Conservation (phyloP, 1,140 invertebrate genomes). For the Telenomus remus region DNA sequence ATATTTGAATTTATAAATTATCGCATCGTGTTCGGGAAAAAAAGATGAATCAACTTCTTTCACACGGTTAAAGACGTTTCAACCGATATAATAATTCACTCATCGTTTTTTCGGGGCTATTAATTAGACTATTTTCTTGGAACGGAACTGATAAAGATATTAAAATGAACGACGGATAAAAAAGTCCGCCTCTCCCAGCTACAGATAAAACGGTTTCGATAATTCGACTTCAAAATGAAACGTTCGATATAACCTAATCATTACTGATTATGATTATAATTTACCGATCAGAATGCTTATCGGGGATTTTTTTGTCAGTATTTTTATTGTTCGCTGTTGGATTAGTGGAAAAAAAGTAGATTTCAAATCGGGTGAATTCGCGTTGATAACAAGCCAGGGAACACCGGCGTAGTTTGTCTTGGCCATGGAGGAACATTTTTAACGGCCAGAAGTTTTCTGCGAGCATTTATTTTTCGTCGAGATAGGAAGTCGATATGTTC, state of each 20-base stretch:
- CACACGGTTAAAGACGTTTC: too few relatives aligned
- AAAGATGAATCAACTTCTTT: too few relatives aligned
- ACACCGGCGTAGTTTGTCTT: conserved; percentile 34
- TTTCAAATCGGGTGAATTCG: conserved; percentile 2
- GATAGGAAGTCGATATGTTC: conserved; percentile 64
- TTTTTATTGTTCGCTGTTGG: conserved; percentile 2
- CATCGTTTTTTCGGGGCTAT: not conserved
- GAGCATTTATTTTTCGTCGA: conserved; percentile 36
- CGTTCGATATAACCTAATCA: too few relatives aligned
- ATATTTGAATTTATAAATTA: too few relatives aligned
- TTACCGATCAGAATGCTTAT: conserved; percentile 25
- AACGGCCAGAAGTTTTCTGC: conserved; percentile 37
- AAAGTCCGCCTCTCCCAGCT: not conserved
- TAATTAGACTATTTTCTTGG: not conserved
- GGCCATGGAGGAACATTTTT: conserved; percentile 37
- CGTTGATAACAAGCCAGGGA: conserved; percentile 28
- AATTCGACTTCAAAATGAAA: too few relatives aligned
- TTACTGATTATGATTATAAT: conserved; percentile 40
- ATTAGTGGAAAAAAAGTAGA: conserved; percentile 29
- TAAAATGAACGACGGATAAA: not conserved
- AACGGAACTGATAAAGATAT: not conserved
- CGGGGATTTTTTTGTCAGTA: conserved; percentile 9
- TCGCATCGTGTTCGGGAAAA: too few relatives aligned
- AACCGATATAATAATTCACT: not conserved
- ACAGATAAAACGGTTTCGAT: conserved; percentile 17